A percentile compares a stretch with the other conserved stretches of the same genome.
Conservation (phyloP, 2,113 vertebrate genomes). For the Rhea americana region DNA sequence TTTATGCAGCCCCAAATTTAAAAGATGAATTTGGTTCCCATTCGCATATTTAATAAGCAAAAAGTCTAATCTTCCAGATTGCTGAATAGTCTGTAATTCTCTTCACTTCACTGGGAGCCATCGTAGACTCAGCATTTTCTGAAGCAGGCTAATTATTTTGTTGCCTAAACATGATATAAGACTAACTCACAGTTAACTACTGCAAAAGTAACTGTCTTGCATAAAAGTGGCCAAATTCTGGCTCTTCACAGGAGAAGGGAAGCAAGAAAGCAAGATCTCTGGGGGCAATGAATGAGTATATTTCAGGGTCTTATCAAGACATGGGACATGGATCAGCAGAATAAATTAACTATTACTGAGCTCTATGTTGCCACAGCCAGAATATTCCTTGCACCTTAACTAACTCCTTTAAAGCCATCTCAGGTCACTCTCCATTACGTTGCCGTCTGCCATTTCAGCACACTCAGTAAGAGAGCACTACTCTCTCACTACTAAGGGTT, state of each 20-base stretch:
- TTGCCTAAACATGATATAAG: slow-evolving; percentile 47
- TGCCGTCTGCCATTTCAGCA: not conserved
- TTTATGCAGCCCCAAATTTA: slow-evolving; percentile 19
- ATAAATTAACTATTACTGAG: not conserved
- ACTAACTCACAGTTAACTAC: slow-evolving; percentile 17
- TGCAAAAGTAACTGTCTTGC: slow-evolving; percentile 2
- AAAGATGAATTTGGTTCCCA: slow-evolving; percentile 33
- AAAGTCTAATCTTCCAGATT: slow-evolving; percentile 35
- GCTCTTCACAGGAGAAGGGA: not conserved
- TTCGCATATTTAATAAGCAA: slow-evolving; percentile 54
- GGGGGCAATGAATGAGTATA: not conserved
- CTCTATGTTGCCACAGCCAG: not conserved
- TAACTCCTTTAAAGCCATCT: not conserved
- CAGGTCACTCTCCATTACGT: not conserved
- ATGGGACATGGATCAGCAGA: not conserved
- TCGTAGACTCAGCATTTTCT: slow-evolving; percentile 59
- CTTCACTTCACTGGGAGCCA: slow-evolving; percentile 23
- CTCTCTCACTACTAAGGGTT: not conserved
- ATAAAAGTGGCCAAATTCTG: not conserved
- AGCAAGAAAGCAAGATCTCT: not conserved
- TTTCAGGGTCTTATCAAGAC: not conserved
- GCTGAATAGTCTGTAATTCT: slow-evolving; percentile 58
- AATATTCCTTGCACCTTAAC: not conserved
- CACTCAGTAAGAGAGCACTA: not conserved
- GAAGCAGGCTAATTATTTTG: slow-evolving; percentile 57